phyloP scores from a whole-genome alignment of 2,888 invertebrate species.

The Sarcophaga variegata region DNA sequence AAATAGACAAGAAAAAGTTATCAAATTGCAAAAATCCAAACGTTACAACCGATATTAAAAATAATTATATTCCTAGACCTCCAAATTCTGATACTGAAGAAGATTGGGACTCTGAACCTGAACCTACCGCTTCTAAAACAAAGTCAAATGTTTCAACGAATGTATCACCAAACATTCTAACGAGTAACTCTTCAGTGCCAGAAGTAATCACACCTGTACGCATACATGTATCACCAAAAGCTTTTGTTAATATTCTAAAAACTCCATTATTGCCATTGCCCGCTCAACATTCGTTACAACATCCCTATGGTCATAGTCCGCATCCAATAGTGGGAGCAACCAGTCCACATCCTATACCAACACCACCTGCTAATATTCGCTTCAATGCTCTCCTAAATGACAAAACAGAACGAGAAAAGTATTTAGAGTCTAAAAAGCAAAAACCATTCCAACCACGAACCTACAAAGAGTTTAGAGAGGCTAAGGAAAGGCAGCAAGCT shows the following conservation, averaged over 20 bases:
- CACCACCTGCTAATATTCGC: constrained; percentile 33
- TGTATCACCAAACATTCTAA: background rate
- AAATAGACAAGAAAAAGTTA: background rate
- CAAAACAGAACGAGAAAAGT: constrained; percentile 74
- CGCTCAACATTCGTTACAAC: background rate
- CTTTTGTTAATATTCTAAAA: constrained; percentile 6
- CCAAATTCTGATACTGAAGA: constrained; percentile 68
- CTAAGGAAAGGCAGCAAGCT: constrained; percentile 73
- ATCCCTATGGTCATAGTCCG: background rate
- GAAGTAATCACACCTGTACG: background rate
- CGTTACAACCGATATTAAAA: background rate
- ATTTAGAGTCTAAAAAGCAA: constrained; percentile 74
- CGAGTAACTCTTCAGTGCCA: constrained; percentile 3
- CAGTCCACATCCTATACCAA: background rate
- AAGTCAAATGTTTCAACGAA: constrained; percentile 5
- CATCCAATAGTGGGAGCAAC: background rate
- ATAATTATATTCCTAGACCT: constrained; percentile 13
- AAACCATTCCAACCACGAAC: constrained; percentile 74
- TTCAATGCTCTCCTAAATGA: constrained; percentile 75
- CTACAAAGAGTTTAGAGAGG: constrained; percentile 76
- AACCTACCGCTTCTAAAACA: constrained; percentile 20
- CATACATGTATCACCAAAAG: constrained; percentile 18
- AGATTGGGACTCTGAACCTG: constrained; percentile 71
- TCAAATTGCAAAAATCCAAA: background rate
- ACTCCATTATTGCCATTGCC: background rate